Evolutionary conservation across 2,888 invertebrate genomes (phyloP).

Genomic region (Ellobium chinense): DNA sequence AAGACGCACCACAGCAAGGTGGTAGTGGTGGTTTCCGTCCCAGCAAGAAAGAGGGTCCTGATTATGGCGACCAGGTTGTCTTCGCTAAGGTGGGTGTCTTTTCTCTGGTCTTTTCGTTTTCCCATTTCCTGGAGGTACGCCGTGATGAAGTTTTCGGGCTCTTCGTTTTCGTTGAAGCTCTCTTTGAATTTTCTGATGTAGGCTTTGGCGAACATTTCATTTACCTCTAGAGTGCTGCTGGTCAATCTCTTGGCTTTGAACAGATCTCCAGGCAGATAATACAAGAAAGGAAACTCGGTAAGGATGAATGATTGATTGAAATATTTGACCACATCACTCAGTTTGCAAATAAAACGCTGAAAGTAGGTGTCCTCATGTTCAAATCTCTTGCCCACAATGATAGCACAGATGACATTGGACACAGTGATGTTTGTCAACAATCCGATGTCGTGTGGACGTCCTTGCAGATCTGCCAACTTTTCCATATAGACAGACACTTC

Average conservation of each 20-base stretch:
- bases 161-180: conserved; percentile 40
- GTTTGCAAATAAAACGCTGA: neutral
- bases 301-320: neutral
- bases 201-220: conserved; percentile 29
- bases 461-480: conserved; percentile 2
- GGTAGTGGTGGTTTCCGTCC: conserved; percentile 87
- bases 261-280: conserved; percentile 54
- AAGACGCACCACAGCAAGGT: conserved; percentile 91
- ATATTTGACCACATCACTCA: neutral
- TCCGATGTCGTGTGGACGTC: conserved; percentile 21
- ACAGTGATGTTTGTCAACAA: conserved; percentile 13
- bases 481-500: conserved; percentile 31
- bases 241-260: conserved; percentile 44
- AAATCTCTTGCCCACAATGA: conserved; percentile 36
- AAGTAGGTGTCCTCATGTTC: conserved; percentile 35
- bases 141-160: conserved; percentile 56
- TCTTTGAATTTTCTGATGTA: conserved; percentile 46
- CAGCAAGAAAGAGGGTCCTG: conserved; percentile 30
- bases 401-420: conserved; percentile 44
- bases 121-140: conserved; percentile 51
- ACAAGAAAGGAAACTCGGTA: conserved; percentile 21
- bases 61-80: conserved; percentile 29
- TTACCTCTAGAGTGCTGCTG: conserved; percentile 9
- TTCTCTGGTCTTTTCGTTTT: neutral
- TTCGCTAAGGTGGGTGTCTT: neutral